These are phyloP conservation scores for Phylloscopus trochilus DNA, from an alignment of 2,113 vertebrate genomes.

Conservation along the genomic window DNA sequence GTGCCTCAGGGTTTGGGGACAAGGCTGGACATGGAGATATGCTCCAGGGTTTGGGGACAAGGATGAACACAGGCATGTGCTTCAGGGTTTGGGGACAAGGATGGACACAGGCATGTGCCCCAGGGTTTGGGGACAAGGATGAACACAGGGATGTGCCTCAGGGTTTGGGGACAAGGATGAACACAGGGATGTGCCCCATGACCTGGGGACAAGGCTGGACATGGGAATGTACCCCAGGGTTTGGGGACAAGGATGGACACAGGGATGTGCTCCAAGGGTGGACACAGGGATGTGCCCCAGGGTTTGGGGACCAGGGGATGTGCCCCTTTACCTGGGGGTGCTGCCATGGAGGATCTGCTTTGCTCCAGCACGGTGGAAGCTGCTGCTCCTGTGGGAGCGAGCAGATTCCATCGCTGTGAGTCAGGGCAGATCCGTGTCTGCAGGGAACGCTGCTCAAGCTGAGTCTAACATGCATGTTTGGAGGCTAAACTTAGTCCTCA, in stretches of 20 bases:
- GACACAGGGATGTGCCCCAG: fast-evolving
- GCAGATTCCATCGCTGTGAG: not conserved
- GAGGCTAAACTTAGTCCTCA: not conserved
- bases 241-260: not conserved
- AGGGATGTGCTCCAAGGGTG: not conserved
- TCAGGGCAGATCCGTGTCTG: not conserved
- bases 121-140: not conserved
- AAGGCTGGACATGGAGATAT: fast-evolving
- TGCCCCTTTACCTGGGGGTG: not conserved
- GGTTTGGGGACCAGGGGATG: not conserved
- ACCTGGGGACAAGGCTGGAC: not conserved
- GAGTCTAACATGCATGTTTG: not conserved
- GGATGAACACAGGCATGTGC: fast-evolving
- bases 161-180: fast-evolving
- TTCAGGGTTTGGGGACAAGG: no score
- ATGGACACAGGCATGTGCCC: fast-evolving
- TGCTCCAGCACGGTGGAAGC: not conserved
- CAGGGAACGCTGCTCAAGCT: not conserved
- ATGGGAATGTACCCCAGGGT: fast-evolving
- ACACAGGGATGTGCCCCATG: not conserved
- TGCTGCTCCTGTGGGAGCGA: fast-evolving
- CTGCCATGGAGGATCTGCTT: not conserved
- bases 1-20: not conserved
- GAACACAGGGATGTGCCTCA: fast-evolving
- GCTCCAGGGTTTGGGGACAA: not conserved